Conservation (phyloP, 2,888 invertebrate genomes). For the Tenodera sinensis region DNA sequence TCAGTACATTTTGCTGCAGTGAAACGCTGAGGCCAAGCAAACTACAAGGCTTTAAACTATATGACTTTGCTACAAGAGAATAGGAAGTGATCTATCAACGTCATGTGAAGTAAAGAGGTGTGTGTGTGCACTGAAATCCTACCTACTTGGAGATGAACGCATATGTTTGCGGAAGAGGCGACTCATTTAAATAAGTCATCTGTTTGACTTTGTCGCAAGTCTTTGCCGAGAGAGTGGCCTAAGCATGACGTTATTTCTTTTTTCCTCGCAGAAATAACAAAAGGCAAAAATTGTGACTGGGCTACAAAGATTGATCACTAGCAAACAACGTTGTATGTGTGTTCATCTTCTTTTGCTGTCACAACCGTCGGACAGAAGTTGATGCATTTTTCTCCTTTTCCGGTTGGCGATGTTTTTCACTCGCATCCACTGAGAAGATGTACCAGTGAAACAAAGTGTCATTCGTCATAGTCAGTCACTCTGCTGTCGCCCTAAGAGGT, state of each 20-base stretch:
- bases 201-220: neutral
- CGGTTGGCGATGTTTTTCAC: neutral
- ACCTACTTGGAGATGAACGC: neutral
- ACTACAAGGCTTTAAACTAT: too few relatives aligned
- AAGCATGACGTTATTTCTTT: neutral
- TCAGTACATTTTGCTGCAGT: too few relatives aligned
- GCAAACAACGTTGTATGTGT: neutral
- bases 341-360: neutral
- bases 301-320: neutral
- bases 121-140: neutral
- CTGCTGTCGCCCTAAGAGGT: neutral
- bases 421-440: neutral
- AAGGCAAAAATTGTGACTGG: neutral
- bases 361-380: neutral
- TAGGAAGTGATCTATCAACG: neutral
- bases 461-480: neutral
- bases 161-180: neutral
- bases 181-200: neutral
- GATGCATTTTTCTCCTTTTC: neutral
- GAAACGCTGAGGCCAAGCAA: too few relatives aligned
- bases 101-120: neutral
- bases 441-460: neutral
- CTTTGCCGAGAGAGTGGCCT: neutral
- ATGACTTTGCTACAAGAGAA: too few relatives aligned
- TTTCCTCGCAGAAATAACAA: neutral